Conservation (phyloP, 2,888 invertebrate genomes). For the Lepetodrilus schrolli region DNA sequence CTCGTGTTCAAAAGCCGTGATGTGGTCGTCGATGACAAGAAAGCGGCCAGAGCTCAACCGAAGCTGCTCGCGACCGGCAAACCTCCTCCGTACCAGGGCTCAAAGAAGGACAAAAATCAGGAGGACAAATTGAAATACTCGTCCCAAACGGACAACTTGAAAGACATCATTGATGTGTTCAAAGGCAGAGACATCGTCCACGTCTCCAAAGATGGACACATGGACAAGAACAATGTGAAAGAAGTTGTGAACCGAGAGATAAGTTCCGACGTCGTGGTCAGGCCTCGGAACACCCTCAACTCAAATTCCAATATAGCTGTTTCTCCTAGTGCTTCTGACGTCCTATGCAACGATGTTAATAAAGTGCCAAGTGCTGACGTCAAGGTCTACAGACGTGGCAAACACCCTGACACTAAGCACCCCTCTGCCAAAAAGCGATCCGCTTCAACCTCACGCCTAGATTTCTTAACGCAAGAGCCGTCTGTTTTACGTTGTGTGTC, state of each 20-base stretch:
- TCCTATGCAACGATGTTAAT: conserved; percentile 32
- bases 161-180: neutral
- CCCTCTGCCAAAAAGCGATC: conserved; percentile 47
- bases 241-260: conserved; percentile 12
- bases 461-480: conserved; percentile 41
- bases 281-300: neutral
- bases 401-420: neutral
- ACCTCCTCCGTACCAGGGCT: conserved; percentile 44
- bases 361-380: conserved; percentile 11
- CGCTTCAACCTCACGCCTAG: conserved; percentile 55
- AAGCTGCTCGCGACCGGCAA: conserved; percentile 58
- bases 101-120: conserved; percentile 45
- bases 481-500: conserved; percentile 43
- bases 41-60: conserved; percentile 51
- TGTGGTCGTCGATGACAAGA: conserved; percentile 58
- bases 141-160: neutral
- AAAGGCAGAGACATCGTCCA: neutral
- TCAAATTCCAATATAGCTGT: conserved; percentile 15
- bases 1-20: conserved; percentile 62
- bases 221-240: neutral
- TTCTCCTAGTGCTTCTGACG: conserved; percentile 17
- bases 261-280: neutral
- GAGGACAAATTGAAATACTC: conserved; percentile 35
- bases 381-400: neutral
- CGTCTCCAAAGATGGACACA: neutral